Evolutionary conservation across 2,888 invertebrate genomes (phyloP).

Genomic region (Drosophila lutescens): DNA sequence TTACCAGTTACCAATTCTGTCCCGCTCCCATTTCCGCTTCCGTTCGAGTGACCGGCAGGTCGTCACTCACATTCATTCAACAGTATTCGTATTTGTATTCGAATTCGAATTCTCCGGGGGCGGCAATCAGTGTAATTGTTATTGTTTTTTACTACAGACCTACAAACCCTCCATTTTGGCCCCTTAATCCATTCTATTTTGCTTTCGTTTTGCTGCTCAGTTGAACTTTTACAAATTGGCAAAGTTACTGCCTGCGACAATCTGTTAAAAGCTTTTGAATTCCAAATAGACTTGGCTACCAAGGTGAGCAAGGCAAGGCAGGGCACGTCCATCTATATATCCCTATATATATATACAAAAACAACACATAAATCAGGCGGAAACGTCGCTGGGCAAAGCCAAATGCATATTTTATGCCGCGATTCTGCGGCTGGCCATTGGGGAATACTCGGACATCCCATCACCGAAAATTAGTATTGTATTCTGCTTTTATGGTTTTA

Average conservation of each 20-base stretch:
- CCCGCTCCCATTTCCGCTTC: slow-evolving; percentile 26
- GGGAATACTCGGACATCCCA: slow-evolving; percentile 26
- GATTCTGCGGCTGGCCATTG: slow-evolving; percentile 19
- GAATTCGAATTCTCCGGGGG: slow-evolving; percentile 54
- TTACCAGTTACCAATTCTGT: neutral
- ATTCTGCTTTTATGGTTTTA: slow-evolving; percentile 22
- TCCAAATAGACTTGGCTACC: slow-evolving; percentile 28
- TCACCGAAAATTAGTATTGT: slow-evolving; percentile 41
- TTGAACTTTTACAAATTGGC: slow-evolving; percentile 57
- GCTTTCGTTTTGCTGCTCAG: slow-evolving; percentile 14
- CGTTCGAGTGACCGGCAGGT: slow-evolving; percentile 53
- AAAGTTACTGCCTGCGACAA: slow-evolving; percentile 55
- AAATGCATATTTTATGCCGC: slow-evolving; percentile 38
- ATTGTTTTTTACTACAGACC: slow-evolving; percentile 53
- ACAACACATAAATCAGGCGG: slow-evolving; percentile 28
- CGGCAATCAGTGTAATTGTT: slow-evolving; percentile 75
- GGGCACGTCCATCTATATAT: slow-evolving; percentile 11
- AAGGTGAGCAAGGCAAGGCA: slow-evolving; percentile 21
- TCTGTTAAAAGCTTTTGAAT: slow-evolving; percentile 55
- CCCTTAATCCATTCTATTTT: slow-evolving; percentile 39
- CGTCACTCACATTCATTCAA: slow-evolving; percentile 59
- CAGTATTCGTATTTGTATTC: too few species aligned
- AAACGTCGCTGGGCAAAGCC: slow-evolving; percentile 27
- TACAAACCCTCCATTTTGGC: slow-evolving; percentile 27
- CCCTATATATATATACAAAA: too few species aligned